Percentiles rank a stretch among this genome's conserved stretches.
These are phyloP conservation scores for Colostygia pectinataria DNA, from an alignment of 2,888 invertebrate genomes.

Conservation along the genomic window DNA sequence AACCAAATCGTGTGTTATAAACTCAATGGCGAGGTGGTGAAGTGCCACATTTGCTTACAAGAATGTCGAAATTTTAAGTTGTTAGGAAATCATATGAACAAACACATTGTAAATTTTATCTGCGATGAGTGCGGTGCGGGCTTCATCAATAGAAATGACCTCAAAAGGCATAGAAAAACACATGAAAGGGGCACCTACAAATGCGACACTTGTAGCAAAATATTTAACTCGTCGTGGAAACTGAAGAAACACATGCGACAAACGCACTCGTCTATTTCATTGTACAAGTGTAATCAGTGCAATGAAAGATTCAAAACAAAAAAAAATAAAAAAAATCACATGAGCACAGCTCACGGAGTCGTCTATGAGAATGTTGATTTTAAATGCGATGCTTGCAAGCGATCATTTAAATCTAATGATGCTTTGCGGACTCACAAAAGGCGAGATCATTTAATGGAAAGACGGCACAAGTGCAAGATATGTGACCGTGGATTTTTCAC, in stretches of 20 bases:
- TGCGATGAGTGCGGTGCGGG: slow-evolving; percentile 53
- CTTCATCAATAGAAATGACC: slow-evolving; percentile 52
- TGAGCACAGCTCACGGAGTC: slow-evolving; percentile 50
- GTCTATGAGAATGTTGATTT: slow-evolving; percentile 41
- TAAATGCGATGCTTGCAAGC: slow-evolving; percentile 59
- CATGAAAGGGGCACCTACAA: slow-evolving; percentile 42
- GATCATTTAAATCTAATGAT: slow-evolving; percentile 51
- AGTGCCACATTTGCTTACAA: slow-evolving; percentile 47
- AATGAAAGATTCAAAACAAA: neutral
- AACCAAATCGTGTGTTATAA: slow-evolving; percentile 52
- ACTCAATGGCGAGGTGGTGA: slow-evolving; percentile 42
- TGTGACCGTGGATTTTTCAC: slow-evolving; percentile 66
- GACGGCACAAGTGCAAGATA: slow-evolving; percentile 62
- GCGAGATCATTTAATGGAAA: slow-evolving; percentile 65
- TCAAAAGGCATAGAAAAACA: slow-evolving; percentile 32
- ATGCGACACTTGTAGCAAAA: slow-evolving; percentile 23
- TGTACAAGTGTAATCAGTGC: neutral
- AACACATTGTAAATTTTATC: slow-evolving; percentile 51
- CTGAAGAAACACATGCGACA: neutral
- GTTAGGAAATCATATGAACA: slow-evolving; percentile 55
- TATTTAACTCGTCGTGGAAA: slow-evolving; percentile 22
- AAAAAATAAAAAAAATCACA: neutral
- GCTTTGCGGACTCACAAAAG: slow-evolving; percentile 52
- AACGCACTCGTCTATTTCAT: neutral
- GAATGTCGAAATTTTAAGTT: slow-evolving; percentile 49